phyloP scores from a whole-genome alignment of 1,140 invertebrate genomes.

The Diprion similis region DNA sequence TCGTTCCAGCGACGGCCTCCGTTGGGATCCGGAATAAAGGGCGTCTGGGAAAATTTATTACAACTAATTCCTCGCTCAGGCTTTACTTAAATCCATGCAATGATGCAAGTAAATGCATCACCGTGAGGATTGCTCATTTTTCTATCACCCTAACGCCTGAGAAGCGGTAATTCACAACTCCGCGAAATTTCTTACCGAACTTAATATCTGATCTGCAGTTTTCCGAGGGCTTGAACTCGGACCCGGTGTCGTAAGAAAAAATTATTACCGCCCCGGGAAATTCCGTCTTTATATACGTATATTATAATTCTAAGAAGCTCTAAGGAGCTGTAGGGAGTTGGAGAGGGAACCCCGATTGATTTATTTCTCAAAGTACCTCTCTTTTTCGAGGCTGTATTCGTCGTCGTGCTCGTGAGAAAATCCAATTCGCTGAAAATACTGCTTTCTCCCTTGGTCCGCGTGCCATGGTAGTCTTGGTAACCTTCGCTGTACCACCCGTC shows the following conservation, averaged over 20 bases:
- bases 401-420: constrained; percentile 55
- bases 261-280: neutral
- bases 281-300: neutral
- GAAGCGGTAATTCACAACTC: too few species aligned
- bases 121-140: constrained; percentile 21
- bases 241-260: too few species aligned
- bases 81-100: neutral
- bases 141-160: too few species aligned
- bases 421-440: constrained; percentile 61
- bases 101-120: neutral
- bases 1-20: constrained; percentile 79
- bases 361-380: constrained; percentile 58
- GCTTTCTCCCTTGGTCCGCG: constrained; percentile 48
- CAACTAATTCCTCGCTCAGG: neutral
- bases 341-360: constrained; percentile 55
- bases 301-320: constrained; percentile 1
- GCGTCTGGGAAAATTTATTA: constrained; percentile 34
- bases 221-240: too few species aligned
- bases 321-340: constrained; percentile 37
- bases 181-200: too few species aligned
- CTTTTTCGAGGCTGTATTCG: constrained; percentile 50
- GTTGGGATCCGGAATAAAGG: constrained; percentile 56
- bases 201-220: too few species aligned
- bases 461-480: constrained; percentile 55
- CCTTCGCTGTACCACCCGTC: constrained; percentile 61